Percentiles rank a stretch among this genome's conserved stretches.
Evolutionary conservation across 2,888 invertebrate species (phyloP).

Genomic region (Campaea margaritaria): DNA sequence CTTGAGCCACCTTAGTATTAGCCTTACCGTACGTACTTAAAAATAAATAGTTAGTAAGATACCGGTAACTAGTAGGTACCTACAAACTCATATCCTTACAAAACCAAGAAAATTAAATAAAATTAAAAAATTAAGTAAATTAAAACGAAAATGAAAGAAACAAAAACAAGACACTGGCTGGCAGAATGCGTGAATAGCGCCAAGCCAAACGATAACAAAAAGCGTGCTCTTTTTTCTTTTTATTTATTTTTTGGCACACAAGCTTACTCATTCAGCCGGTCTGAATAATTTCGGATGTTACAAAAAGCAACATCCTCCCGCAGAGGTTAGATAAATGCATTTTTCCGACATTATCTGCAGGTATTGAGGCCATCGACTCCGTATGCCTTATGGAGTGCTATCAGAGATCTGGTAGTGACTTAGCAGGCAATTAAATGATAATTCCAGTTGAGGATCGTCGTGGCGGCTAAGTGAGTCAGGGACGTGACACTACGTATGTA

Average conservation of each 20-base stretch:
- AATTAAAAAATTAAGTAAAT: no score
- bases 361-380: constrained; percentile 49
- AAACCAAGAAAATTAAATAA: no score
- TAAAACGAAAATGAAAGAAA: no score
- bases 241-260: not conserved
- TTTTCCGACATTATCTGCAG: constrained; percentile 20
- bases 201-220: not conserved
- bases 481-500: constrained; percentile 49
- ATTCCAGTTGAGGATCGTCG: constrained; percentile 52
- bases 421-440: constrained; percentile 65
- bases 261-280: not conserved
- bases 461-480: constrained; percentile 61
- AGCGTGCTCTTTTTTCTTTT: not conserved
- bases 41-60: no score
- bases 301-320: constrained; percentile 1
- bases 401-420: constrained; percentile 50
- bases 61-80: no score
- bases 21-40: no score
- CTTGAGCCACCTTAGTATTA: no score
- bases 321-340: constrained; percentile 3
- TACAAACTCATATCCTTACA: no score
- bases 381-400: constrained; percentile 52
- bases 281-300: constrained; percentile 1
- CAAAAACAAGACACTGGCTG: no score
- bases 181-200: not conserved